A percentile compares a stretch with the other conserved stretches of the same genome.
Evolutionary conservation across 2,797 vertebrate species (phyloP).

Genomic region (Varecia variegata): DNA sequence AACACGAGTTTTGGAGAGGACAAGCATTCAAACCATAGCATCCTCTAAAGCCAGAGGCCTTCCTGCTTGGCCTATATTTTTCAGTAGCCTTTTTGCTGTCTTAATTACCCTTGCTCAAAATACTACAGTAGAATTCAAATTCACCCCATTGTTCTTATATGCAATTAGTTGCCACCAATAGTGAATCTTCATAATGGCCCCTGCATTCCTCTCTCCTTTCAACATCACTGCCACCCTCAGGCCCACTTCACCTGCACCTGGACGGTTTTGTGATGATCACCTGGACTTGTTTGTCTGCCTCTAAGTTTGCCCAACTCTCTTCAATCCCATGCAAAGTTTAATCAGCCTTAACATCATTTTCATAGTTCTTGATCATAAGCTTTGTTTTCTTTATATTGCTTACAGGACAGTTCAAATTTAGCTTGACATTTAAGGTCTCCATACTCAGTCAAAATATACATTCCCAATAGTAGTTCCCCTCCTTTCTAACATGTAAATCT

Average conservation of each 20-base stretch:
- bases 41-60: background rate
- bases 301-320: background rate
- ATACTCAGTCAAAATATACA: background rate
- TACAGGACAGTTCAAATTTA: background rate
- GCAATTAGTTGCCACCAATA: background rate
- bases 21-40: background rate
- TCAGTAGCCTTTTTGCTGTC: background rate
- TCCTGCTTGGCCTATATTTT: background rate
- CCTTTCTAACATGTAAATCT: background rate
- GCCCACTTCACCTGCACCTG: background rate
- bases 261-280: background rate
- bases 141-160: background rate
- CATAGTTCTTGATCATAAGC: background rate
- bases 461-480: background rate
- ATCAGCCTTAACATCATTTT: background rate
- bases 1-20: background rate
- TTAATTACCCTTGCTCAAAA: conserved; percentile 24
- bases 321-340: background rate
- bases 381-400: background rate
- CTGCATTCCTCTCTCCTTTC: background rate
- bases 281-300: background rate
- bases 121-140: background rate
- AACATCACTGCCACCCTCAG: background rate
- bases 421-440: background rate
- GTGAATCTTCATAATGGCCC: background rate